These are phyloP conservation scores for Cryptocheilus praepositus DNA, from an alignment of 2,888 invertebrate genomes.

Conservation along the genomic window DNA sequence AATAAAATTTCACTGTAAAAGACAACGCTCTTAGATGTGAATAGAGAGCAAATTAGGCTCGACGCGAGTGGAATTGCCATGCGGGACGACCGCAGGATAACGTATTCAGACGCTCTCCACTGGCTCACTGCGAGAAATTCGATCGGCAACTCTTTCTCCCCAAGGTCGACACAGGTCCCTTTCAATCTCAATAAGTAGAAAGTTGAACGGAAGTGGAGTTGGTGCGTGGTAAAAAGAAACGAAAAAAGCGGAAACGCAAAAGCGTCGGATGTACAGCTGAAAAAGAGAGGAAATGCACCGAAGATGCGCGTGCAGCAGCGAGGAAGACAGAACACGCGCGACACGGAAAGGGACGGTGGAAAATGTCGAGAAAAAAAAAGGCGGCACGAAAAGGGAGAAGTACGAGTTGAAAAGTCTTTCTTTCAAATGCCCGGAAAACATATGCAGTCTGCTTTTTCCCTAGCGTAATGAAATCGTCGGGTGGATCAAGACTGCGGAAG, in stretches of 20 bases:
- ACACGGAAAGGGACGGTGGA: neutral
- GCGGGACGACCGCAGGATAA: neutral
- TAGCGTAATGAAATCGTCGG: slow-evolving; percentile 35
- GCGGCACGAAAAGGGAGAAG: neutral
- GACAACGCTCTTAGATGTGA: no score
- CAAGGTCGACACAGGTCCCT: neutral
- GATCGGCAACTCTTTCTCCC: neutral
- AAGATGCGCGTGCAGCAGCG: no score
- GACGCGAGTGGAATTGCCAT: neutral
- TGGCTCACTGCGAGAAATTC: neutral
- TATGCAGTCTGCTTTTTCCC: slow-evolving; percentile 11
- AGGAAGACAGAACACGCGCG: no score
- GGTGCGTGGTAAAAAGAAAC: neutral
- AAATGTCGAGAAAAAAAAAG: slow-evolving; percentile 1
- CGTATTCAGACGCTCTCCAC: neutral
- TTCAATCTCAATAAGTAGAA: slow-evolving; percentile 31
- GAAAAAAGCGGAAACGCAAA: neutral
- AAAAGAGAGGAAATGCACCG: no score
- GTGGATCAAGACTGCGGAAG: slow-evolving; percentile 32
- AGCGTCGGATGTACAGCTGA: neutral
- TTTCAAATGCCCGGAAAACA: slow-evolving; percentile 28
- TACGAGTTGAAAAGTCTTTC: slow-evolving; percentile 32
- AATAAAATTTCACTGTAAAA: no score
- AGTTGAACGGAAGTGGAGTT: slow-evolving; percentile 16
- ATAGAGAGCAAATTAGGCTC: no score